Conservation (phyloP, 2,888 invertebrate genomes). For the Drosophila sordidapex region DNA sequence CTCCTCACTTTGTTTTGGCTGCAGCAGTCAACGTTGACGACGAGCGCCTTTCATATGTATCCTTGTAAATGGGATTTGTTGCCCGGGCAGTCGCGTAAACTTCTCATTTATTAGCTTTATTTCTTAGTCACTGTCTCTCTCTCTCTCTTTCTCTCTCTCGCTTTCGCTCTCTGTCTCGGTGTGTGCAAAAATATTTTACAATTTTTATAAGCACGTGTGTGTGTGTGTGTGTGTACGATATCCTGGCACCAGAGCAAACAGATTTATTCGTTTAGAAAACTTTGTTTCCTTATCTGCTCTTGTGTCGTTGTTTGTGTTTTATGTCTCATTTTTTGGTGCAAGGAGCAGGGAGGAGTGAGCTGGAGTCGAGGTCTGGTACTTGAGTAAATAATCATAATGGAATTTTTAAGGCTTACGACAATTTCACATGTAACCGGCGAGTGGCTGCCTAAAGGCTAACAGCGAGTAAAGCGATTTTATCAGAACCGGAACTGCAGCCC, state of each 20-base stretch:
- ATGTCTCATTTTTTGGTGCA: slow-evolving; percentile 30
- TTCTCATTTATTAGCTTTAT: slow-evolving; percentile 77
- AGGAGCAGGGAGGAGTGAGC: neutral
- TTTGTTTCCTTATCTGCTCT: slow-evolving; percentile 70
- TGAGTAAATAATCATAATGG: slow-evolving; percentile 79
- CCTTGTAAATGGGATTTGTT: slow-evolving; percentile 74
- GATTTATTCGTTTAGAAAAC: slow-evolving; percentile 80
- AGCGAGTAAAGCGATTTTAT: slow-evolving; percentile 50
- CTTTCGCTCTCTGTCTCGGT: slow-evolving; percentile 2
- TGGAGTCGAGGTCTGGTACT: slow-evolving; percentile 32
- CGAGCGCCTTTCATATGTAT: slow-evolving; percentile 34
- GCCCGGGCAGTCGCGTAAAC: slow-evolving; percentile 71
- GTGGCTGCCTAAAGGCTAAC: slow-evolving; percentile 51
- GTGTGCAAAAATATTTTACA: slow-evolving; percentile 71
- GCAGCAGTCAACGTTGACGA: slow-evolving; percentile 44
- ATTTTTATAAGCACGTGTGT: slow-evolving; percentile 58
- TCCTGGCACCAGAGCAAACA: slow-evolving; percentile 76
- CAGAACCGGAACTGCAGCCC: slow-evolving; percentile 41
- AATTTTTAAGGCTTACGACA: slow-evolving; percentile 78
- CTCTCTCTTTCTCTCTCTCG: neutral
- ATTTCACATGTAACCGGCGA: slow-evolving; percentile 63
- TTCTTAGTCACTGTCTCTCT: slow-evolving; percentile 12
- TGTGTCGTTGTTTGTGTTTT: slow-evolving; percentile 64
- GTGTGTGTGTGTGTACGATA: slow-evolving; percentile 30
- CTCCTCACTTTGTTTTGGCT: slow-evolving; percentile 15